Evolutionary conservation across 64 coral and sea anemone genomes (phyloP), one percentile per base, ranked within the genome.

Genomic region (Montipora foliosa): DNA sequence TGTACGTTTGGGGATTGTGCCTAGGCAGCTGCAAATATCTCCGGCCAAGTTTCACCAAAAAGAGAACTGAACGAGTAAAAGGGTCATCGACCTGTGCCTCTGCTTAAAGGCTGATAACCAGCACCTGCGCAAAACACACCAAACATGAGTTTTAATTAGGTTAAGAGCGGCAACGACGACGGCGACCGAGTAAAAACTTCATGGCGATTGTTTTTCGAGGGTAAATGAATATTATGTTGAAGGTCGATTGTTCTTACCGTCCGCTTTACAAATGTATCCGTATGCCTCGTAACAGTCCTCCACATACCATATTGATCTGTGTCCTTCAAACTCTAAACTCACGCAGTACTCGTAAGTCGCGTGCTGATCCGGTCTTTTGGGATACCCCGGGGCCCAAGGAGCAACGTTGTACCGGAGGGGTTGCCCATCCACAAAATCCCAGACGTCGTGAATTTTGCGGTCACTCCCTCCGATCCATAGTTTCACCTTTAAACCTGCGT

Each of bases 251-350:
- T 8, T 58, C 90, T 69, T 91, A 96, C 96, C 93, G 69, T 61
- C 72, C 1, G 89, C 68, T 82, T 97, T 97, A 44, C 96, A 97
- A 55, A 97, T 97, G 13, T 92, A 97, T 5, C 96, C 96, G 77
- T 88, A 76, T 17, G 74, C 49, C 0, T 95, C 21, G 16, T 79
- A 97, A 69, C 96, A 97, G 76, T 97, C 93, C 6, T 97, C 89
- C 8, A 95, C 96, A 78, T 87, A 95, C 96, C 96, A 97, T 19
- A 47, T 88, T 14, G 93, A 86, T 6, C 59, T 71, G 6, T 83
- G 69, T 47, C 75, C 83, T 45, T 20, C 61, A 59, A 77, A 75
- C 47, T 97, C 93, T 89, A 95, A 82, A 69, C 15, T 79, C 77
- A 97, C 76, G 61, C 96, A 97, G 74, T 78, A 97, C 50, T 73